These are phyloP conservation scores for Lapara coniferarum DNA, from an alignment of 2,888 invertebrate genomes.

Conservation along the genomic window DNA sequence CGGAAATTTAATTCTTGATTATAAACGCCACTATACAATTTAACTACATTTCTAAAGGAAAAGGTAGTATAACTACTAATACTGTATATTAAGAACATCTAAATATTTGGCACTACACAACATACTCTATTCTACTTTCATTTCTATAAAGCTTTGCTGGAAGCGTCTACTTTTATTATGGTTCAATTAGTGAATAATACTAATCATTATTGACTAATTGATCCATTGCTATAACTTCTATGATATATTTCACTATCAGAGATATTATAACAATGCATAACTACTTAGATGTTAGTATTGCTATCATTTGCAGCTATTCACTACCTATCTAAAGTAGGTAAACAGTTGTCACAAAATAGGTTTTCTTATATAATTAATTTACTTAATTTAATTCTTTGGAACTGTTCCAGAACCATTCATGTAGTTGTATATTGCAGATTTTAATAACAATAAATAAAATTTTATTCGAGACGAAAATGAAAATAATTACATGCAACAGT, in stretches of 20 bases:
- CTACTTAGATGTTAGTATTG: slow-evolving; percentile 56
- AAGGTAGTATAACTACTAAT: slow-evolving; percentile 59
- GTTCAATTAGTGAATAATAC: too few relatives aligned
- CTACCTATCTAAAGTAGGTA: slow-evolving; percentile 44
- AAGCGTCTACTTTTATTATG: slow-evolving; percentile 64
- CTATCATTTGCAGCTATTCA: slow-evolving; percentile 46
- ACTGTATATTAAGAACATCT: slow-evolving; percentile 63
- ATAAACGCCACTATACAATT: slow-evolving; percentile 34
- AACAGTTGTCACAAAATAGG: slow-evolving; percentile 68
- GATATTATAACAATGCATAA: slow-evolving; percentile 31
- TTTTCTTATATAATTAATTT: slow-evolving; percentile 49
- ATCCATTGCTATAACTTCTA: slow-evolving; percentile 9
- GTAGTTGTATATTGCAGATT: background rate
- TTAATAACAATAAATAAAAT: background rate
- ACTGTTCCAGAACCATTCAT: slow-evolving; percentile 40
- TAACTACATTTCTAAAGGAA: slow-evolving; percentile 51
- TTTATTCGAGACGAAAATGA: background rate
- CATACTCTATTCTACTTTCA: slow-evolving; percentile 38
- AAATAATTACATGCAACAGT: too few relatives aligned
- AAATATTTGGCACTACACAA: slow-evolving; percentile 46
- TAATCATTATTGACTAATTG: slow-evolving; percentile 9
- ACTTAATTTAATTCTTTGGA: slow-evolving; percentile 37
- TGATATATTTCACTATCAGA: background rate
- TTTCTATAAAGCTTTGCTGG: slow-evolving; percentile 65
- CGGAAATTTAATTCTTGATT: slow-evolving; percentile 12